These are phyloP conservation scores for Panagrolaimus sp. DNA, from an alignment of 1,140 invertebrate species.

Conservation along the genomic window DNA sequence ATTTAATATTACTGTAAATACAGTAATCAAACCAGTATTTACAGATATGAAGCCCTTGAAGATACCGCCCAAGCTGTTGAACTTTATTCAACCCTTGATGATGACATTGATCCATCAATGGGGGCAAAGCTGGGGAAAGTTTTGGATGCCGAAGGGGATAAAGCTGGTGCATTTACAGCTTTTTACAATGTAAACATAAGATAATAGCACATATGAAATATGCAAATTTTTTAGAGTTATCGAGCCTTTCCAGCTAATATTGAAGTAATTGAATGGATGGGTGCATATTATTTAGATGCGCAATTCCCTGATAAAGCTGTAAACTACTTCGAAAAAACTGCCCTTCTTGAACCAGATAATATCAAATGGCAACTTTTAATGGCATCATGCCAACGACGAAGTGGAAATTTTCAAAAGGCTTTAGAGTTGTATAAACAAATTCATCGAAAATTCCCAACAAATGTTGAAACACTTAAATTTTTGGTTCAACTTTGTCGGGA, in stretches of 20 bases:
- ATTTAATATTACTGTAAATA: background rate
- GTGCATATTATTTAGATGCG: constrained; percentile 79
- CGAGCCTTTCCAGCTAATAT: constrained; percentile 82
- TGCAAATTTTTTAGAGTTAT: constrained; percentile 67
- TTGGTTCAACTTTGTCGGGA: constrained; percentile 76
- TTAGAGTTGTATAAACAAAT: constrained; percentile 54
- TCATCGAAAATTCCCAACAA: constrained; percentile 55
- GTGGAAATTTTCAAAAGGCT: constrained; percentile 57
- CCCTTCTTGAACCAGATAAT: constrained; percentile 69
- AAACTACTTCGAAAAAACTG: constrained; percentile 78
- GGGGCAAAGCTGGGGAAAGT: constrained; percentile 77
- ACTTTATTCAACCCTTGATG: constrained; percentile 71
- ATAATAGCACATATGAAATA: constrained; percentile 6
- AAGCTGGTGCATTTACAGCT: constrained; percentile 84
- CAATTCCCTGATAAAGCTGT: constrained; percentile 83
- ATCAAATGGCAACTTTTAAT: constrained; percentile 59
- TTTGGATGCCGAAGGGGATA: constrained; percentile 77
- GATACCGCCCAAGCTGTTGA: constrained; percentile 72
- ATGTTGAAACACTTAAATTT: constrained; percentile 69
- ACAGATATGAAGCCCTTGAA: constrained; percentile 67
- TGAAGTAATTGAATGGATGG: constrained; percentile 81
- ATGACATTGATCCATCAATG: constrained; percentile 76
- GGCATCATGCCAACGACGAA: constrained; percentile 52
- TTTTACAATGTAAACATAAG: constrained; percentile 71
- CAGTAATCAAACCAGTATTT: constrained; percentile 64